Evolutionary conservation across 2,888 invertebrate genomes (phyloP).

Genomic region (Drosophila setosimentum): DNA sequence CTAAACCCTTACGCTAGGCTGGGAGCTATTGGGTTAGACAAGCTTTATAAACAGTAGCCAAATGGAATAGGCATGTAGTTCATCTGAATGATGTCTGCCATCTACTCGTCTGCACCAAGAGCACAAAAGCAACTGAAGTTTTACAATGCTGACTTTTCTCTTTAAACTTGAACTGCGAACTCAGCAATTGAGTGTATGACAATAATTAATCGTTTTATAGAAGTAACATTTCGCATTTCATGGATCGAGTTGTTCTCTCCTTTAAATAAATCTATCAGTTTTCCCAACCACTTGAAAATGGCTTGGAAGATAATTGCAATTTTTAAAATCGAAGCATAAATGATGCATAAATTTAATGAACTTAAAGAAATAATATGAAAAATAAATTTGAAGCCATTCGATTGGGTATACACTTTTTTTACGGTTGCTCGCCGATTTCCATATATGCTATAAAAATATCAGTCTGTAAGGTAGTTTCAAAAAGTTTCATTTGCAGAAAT

Average conservation of each 20-base stretch:
- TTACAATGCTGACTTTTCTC: not conserved
- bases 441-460: not conserved
- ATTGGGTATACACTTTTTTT: not conserved
- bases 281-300: not conserved
- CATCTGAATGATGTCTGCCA: constrained; percentile 11
- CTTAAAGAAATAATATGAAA: not conserved
- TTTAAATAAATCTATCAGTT: not conserved
- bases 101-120: not conserved
- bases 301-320: not conserved
- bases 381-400: too few relatives aligned
- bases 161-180: not conserved
- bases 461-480: not conserved
- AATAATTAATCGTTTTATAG: too few relatives aligned
- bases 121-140: not conserved
- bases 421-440: not conserved
- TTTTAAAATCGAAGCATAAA: too few relatives aligned
- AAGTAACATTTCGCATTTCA: not conserved
- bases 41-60: constrained; percentile 54
- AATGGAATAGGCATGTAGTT: constrained; percentile 54
- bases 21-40: constrained; percentile 17
- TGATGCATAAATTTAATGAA: not conserved
- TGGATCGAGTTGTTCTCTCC: not conserved
- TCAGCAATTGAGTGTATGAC: not conserved
- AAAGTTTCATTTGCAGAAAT: not conserved
- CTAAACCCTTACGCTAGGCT: constrained; percentile 9